Evolutionary conservation across 2,888 invertebrate genomes (phyloP).

Genomic region (Cantharis nigra): DNA sequence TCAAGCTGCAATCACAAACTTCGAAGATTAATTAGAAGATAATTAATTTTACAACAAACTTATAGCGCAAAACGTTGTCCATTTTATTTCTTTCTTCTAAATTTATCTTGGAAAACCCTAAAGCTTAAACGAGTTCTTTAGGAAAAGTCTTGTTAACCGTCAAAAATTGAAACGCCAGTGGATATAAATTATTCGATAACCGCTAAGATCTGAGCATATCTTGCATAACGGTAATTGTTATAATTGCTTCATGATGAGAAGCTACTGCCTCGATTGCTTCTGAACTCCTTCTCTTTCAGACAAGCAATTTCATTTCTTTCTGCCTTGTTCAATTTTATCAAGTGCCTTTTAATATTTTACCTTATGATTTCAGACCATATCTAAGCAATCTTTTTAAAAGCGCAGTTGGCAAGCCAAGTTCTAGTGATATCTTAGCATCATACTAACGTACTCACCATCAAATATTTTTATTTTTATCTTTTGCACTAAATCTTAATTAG

Average conservation of each 20-base stretch:
- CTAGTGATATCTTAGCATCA: not conserved
- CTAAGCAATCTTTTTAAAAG: conserved; percentile 2
- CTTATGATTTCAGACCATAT: conserved; percentile 32
- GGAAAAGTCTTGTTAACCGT: conserved; percentile 13
- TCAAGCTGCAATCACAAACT: conserved; percentile 32
- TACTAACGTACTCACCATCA: not conserved
- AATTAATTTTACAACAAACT: conserved; percentile 33
- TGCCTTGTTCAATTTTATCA: conserved; percentile 42
- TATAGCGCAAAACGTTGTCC: conserved; percentile 19
- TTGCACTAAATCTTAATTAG: not conserved
- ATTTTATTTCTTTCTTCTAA: conserved; percentile 15
- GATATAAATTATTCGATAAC: conserved; percentile 40
- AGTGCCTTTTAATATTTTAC: conserved; percentile 45
- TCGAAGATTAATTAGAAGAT: conserved; percentile 34
- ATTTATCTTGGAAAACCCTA: not conserved
- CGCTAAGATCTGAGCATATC: conserved; percentile 37
- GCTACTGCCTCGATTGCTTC: conserved; percentile 37
- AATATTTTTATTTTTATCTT: not conserved
- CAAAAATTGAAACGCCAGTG: conserved; percentile 28
- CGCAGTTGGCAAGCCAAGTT: not conserved
- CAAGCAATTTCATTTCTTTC: conserved; percentile 43
- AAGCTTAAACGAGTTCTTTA: conserved; percentile 12
- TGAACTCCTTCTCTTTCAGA: conserved; percentile 41
- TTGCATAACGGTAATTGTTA: conserved; percentile 43
- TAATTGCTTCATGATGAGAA: conserved; percentile 45